phyloP scores from a whole-genome alignment of 2,888 invertebrate genomes.

The Rapana venosa region DNA sequence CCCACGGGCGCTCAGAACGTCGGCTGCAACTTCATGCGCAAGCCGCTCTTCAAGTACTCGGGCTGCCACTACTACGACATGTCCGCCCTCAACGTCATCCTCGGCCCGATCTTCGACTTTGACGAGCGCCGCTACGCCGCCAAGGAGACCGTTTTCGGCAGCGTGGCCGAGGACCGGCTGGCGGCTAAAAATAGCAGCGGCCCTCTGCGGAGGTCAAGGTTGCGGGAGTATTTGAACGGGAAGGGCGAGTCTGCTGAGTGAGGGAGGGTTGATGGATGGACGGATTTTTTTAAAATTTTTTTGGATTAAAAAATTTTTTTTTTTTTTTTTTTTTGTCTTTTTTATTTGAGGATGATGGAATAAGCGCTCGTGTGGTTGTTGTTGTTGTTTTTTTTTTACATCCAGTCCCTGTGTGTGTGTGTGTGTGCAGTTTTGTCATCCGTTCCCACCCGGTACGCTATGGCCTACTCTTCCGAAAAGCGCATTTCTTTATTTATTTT shows the following conservation, averaged over 20 bases:
- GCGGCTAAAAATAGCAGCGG: slow-evolving; percentile 53
- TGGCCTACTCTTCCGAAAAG: no score
- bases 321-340: neutral
- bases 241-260: neutral
- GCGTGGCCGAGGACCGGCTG: slow-evolving; percentile 49
- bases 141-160: slow-evolving; percentile 64
- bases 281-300: neutral
- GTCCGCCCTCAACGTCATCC: slow-evolving; percentile 93
- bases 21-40: slow-evolving; percentile 94
- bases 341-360: no score
- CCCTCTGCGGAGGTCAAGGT: slow-evolving; percentile 46
- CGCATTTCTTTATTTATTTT: no score
- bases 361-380: no score
- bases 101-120: slow-evolving; percentile 86
- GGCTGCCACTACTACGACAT: slow-evolving; percentile 96
- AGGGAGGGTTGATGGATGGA: no score
- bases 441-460: no score
- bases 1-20: slow-evolving; percentile 90
- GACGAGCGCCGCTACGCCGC: slow-evolving; percentile 75
- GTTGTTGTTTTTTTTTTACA: no score
- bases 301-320: neutral
- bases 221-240: slow-evolving; percentile 41
- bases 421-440: no score
- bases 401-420: no score
- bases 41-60: slow-evolving; percentile 94